These are phyloP conservation scores for Eulithis testata DNA, from an alignment of 2,888 invertebrate species.

Conservation along the genomic window DNA sequence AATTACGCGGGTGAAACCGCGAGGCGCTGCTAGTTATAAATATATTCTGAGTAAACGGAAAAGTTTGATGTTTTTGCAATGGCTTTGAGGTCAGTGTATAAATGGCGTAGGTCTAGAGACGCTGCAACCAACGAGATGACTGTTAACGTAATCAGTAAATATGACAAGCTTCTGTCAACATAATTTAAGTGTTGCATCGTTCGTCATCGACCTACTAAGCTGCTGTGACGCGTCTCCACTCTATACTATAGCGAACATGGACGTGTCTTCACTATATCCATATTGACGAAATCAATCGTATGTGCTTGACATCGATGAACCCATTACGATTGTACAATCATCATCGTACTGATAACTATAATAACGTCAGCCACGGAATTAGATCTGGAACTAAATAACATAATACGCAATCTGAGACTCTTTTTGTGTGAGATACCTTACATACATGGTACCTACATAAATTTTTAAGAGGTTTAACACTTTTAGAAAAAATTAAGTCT, in stretches of 20 bases:
- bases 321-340: neutral
- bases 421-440: too few relatives aligned
- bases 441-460: too few relatives aligned
- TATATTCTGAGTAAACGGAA: constrained; percentile 19
- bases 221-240: constrained; percentile 39
- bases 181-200: constrained; percentile 40
- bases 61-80: constrained; percentile 20
- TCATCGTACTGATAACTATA: neutral
- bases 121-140: constrained; percentile 13
- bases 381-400: too few relatives aligned
- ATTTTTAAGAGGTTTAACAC: too few relatives aligned
- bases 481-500: too few relatives aligned
- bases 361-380: too few relatives aligned
- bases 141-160: constrained; percentile 18
- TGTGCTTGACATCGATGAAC: constrained; percentile 1
- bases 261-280: neutral
- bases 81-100: constrained; percentile 24
- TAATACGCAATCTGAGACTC: too few relatives aligned
- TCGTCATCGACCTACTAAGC: constrained; percentile 46
- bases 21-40: too few relatives aligned
- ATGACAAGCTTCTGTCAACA: constrained; percentile 42
- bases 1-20: too few relatives aligned
- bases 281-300: neutral
- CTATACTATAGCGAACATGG: neutral
- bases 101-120: constrained; percentile 15